phyloP scores from a whole-genome alignment of 2,113 vertebrate genomes.

The Anguilla japonica region DNA sequence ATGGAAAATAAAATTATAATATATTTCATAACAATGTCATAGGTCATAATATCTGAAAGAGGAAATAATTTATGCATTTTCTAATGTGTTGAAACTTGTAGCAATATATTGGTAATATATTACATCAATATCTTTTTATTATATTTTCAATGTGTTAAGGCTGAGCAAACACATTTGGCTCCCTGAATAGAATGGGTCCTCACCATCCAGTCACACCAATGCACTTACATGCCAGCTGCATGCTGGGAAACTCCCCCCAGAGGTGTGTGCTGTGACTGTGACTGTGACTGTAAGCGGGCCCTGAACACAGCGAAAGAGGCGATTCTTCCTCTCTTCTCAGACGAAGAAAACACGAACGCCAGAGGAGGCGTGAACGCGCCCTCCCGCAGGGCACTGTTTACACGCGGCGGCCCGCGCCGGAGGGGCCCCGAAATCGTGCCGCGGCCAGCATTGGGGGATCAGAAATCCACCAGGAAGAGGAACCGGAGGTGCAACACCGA shows the following conservation, averaged over 20 bases:
- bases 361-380: neutral
- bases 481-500: neutral
- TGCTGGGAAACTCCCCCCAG: neutral
- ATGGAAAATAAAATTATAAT: no score
- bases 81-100: no score
- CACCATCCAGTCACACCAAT: neutral
- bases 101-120: no score
- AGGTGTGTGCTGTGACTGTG: neutral
- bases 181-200: neutral
- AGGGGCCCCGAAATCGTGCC: neutral
- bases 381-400: neutral
- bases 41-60: no score
- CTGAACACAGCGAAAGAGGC: neutral
- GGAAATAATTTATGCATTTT: no score
- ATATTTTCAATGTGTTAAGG: neutral
- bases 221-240: neutral
- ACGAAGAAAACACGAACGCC: neutral
- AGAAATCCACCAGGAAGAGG: neutral
- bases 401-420: neutral
- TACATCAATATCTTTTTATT: no score
- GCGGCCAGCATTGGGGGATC: neutral
- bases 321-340: neutral
- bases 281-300: neutral
- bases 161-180: neutral
- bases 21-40: no score